Percentiles rank a stretch among this genome's conserved stretches.
phyloP scores from a whole-genome alignment of 2,888 invertebrate species.

The Thereva unica region DNA sequence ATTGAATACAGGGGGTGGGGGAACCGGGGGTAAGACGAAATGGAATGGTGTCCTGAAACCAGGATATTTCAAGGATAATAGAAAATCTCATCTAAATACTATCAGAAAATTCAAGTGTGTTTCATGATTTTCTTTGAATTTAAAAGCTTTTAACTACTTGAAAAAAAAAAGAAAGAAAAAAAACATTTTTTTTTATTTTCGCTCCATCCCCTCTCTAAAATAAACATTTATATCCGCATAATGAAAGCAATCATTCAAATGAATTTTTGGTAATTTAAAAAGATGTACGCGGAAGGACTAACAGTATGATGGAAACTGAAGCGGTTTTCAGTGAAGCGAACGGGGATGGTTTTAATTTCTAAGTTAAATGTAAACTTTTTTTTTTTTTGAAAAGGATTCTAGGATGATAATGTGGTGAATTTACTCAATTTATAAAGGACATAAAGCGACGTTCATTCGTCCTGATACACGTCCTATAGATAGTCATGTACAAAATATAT shows the following conservation, averaged over 20 bases:
- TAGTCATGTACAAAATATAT: no score
- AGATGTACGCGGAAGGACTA: neutral
- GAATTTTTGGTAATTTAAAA: neutral
- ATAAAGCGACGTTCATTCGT: no score
- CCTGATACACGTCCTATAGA: no score
- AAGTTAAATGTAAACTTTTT: constrained; percentile 4
- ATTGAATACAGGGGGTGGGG: neutral
- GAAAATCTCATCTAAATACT: no score
- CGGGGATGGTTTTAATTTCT: neutral
- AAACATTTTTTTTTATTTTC: no score
- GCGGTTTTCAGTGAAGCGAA: neutral
- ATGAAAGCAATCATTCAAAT: constrained; percentile 26
- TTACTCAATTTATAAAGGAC: no score
- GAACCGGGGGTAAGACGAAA: neutral
- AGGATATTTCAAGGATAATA: no score
- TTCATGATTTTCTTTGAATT: neutral
- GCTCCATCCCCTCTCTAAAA: no score
- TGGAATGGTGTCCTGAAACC: no score
- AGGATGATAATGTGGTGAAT: no score
- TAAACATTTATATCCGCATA: neutral
- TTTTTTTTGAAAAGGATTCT: no score
- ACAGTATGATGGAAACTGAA: neutral
- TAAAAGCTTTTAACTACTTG: constrained; percentile 22
- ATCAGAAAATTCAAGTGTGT: neutral
- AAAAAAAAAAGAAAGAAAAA: no score